These are phyloP conservation scores for Spisula subtruncata DNA, from an alignment of 2,888 invertebrate genomes.

Conservation along the genomic window DNA sequence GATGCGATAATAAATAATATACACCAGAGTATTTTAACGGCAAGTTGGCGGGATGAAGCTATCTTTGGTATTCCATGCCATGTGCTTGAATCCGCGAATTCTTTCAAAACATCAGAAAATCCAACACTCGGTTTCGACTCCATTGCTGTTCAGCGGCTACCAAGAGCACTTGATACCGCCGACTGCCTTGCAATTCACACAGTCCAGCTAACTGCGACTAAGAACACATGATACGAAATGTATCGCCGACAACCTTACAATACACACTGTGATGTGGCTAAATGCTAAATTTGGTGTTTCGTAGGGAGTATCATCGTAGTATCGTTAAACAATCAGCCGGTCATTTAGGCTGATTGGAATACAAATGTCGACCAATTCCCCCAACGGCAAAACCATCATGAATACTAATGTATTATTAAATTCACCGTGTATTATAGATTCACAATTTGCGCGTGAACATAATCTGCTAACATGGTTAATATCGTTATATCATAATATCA, in stretches of 20 bases:
- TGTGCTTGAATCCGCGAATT: constrained; percentile 43
- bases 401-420: too few species aligned
- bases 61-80: constrained; percentile 48
- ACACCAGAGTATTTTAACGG: constrained; percentile 39
- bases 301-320: too few species aligned
- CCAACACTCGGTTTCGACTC: not conserved
- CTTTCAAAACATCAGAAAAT: constrained; percentile 27
- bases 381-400: not conserved
- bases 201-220: not conserved
- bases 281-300: too few species aligned
- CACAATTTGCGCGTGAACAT: too few species aligned
- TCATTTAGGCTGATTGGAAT: not conserved
- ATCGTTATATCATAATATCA: too few species aligned
- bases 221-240: too few species aligned
- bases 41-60: constrained; percentile 39
- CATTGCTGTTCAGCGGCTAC: not conserved
- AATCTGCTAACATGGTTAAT: too few species aligned
- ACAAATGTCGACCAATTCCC: not conserved
- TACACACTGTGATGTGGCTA: too few species aligned
- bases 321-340: not conserved
- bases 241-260: too few species aligned
- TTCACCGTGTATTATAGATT: too few species aligned
- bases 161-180: not conserved
- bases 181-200: not conserved
- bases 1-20: constrained; percentile 22